Evolutionary conservation across 2,797 vertebrate species (phyloP).

Genomic region (Ctenopoma multispine): DNA sequence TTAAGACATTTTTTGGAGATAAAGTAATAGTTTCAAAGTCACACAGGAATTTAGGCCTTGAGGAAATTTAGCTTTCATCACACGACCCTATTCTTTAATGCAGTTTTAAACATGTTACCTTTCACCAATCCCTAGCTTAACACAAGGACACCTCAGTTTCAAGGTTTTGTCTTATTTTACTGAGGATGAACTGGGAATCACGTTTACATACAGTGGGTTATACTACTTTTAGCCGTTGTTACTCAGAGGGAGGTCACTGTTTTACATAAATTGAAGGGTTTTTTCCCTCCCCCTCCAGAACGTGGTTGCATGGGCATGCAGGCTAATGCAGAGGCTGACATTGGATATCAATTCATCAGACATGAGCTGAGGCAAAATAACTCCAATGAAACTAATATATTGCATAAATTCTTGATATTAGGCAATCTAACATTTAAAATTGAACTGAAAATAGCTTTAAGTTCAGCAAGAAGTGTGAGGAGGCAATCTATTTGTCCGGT

Average conservation of each 20-base stretch:
- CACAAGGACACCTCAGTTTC: conserved; percentile 43
- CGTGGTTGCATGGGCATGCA: not conserved
- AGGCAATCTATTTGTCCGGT: conserved; percentile 63
- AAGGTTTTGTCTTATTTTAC: conserved; percentile 45
- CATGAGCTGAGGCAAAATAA: conserved; percentile 20
- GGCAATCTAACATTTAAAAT: conserved; percentile 30
- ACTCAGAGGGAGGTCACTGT: conserved; percentile 30
- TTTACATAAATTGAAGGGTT: conserved; percentile 23
- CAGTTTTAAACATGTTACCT: conserved; percentile 42
- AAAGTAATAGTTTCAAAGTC: conserved; percentile 41
- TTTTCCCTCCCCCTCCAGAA: not conserved
- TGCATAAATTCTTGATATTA: conserved; percentile 51
- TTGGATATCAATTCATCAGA: conserved; percentile 33
- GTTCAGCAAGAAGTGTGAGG: conserved; percentile 33
- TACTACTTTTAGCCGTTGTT: conserved; percentile 15
- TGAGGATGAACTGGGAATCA: conserved; percentile 7
- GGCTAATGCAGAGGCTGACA: conserved; percentile 12
- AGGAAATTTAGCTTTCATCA: conserved; percentile 53
- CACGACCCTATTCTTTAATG: conserved; percentile 44
- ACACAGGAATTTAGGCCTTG: conserved; percentile 34
- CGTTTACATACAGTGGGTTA: conserved; percentile 18
- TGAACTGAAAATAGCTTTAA: conserved; percentile 51
- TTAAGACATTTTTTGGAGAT: conserved; percentile 20
- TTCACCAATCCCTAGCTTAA: conserved; percentile 11
- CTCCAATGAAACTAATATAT: conserved; percentile 8